Percentiles rank a stretch among this genome's conserved stretches.
Evolutionary conservation across 2,888 invertebrate species (phyloP).

Genomic region (Phorcus lineatus): DNA sequence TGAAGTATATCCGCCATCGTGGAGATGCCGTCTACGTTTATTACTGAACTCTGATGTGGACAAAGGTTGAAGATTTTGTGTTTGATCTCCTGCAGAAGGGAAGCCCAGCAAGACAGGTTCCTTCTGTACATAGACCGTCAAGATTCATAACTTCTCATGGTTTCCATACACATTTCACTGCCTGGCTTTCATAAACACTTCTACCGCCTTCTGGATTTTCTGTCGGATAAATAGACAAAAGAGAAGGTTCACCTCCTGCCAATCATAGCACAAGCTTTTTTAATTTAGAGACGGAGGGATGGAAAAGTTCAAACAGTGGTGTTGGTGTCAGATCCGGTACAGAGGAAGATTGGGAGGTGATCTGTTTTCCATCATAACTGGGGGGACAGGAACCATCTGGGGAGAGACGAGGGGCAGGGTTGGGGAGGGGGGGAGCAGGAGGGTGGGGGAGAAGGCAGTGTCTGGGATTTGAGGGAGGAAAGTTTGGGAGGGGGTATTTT

Average conservation of each 20-base stretch:
- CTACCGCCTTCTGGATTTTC: neutral
- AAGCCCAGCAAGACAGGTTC: neutral
- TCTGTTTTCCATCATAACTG: no score
- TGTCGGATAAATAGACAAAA: neutral
- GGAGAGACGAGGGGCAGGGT: conserved; percentile 7
- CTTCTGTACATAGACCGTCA: neutral
- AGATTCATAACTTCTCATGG: neutral
- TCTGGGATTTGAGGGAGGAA: no score
- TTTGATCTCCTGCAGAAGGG: neutral
- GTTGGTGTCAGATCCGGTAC: neutral
- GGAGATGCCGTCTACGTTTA: no score
- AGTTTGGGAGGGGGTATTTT: no score
- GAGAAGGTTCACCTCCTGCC: neutral
- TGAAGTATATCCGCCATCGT: no score
- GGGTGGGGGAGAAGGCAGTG: neutral
- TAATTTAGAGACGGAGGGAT: neutral
- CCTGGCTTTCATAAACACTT: neutral
- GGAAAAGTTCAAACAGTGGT: neutral
- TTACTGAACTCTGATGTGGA: no score
- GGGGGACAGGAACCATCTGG: neutral
- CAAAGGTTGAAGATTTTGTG: neutral
- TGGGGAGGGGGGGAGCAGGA: conserved; percentile 6
- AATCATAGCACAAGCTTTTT: neutral
- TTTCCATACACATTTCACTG: neutral
- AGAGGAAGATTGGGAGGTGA: neutral